Evolutionary conservation across 2,888 invertebrate species (phyloP).

Genomic region (Orthosia gracilis): DNA sequence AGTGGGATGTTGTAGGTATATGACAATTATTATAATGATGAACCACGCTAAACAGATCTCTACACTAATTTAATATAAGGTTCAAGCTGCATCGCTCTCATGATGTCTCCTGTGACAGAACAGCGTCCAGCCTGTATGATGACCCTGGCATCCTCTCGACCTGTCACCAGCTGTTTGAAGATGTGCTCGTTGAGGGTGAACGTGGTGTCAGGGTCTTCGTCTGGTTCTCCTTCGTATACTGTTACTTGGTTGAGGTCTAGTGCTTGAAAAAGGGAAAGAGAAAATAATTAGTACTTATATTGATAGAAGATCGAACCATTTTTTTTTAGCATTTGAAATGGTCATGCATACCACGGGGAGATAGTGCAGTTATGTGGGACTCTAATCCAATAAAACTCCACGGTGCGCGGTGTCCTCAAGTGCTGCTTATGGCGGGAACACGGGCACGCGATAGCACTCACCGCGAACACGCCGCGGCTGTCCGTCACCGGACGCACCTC

Average conservation of each 20-base stretch:
- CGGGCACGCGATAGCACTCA: too few species aligned
- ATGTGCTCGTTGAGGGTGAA: slow-evolving; percentile 86
- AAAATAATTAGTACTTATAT: neutral
- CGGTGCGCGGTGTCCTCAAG: too few species aligned
- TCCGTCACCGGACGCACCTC: too few species aligned
- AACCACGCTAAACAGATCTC: too few species aligned
- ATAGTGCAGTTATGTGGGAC: too few species aligned
- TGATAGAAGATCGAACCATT: neutral
- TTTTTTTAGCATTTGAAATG: too few species aligned
- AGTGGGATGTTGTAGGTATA: too few species aligned
- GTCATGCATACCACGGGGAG: too few species aligned
- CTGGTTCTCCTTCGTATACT: slow-evolving; percentile 87
- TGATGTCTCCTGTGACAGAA: slow-evolving; percentile 89
- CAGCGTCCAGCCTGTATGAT: slow-evolving; percentile 89
- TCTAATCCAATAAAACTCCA: too few species aligned
- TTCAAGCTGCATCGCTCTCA: slow-evolving; percentile 90
- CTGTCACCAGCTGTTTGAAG: slow-evolving; percentile 85
- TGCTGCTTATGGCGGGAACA: too few species aligned
- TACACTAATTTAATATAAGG: slow-evolving; percentile 80
- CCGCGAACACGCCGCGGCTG: too few species aligned
- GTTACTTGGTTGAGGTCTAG: slow-evolving; percentile 85
- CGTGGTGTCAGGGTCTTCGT: slow-evolving; percentile 86
- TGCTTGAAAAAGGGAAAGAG: slow-evolving; percentile 76
- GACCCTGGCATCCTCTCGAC: slow-evolving; percentile 82
- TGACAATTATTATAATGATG: too few species aligned